Conservation (phyloP, 1,140 invertebrate species). For the Schlechtendalia chinensis region DNA sequence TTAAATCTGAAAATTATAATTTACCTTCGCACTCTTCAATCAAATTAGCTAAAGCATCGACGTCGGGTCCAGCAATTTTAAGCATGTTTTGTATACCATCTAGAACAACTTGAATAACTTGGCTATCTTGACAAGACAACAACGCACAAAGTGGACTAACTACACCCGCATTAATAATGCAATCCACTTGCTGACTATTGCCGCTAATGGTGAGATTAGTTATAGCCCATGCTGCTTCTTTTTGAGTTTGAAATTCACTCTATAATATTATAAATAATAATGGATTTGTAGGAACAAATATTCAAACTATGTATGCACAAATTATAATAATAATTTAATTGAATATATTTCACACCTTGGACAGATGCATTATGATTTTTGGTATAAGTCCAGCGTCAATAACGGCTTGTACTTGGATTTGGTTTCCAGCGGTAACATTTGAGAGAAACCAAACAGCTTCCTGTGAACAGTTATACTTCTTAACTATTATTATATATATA, state of each 20-base stretch:
- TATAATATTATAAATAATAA: slow-evolving; percentile 56
- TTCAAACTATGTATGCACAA: neutral
- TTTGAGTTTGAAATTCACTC: slow-evolving; percentile 98
- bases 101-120: slow-evolving; percentile 85
- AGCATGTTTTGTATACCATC: slow-evolving; percentile 91
- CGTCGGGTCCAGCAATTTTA: slow-evolving; percentile 75
- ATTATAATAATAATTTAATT: neutral
- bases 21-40: slow-evolving; percentile 86
- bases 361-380: slow-evolving; percentile 89
- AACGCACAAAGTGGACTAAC: slow-evolving; percentile 88
- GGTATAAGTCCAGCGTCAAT: slow-evolving; percentile 93
- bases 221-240: slow-evolving; percentile 98
- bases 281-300: neutral
- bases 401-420: slow-evolving; percentile 94
- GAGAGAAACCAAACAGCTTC: slow-evolving; percentile 99
- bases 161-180: slow-evolving; percentile 84
- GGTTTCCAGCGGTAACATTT: slow-evolving; percentile 98
- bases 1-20: neutral
- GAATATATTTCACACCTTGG: slow-evolving; percentile 61
- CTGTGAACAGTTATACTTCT: slow-evolving; percentile 58
- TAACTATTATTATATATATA: too few relatives aligned
- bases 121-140: slow-evolving; percentile 84
- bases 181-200: slow-evolving; percentile 82
- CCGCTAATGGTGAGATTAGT: slow-evolving; percentile 98
- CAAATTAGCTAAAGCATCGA: slow-evolving; percentile 77